Conservation (phyloP, 2,113 vertebrate species). For the Corythornis cristatus region DNA sequence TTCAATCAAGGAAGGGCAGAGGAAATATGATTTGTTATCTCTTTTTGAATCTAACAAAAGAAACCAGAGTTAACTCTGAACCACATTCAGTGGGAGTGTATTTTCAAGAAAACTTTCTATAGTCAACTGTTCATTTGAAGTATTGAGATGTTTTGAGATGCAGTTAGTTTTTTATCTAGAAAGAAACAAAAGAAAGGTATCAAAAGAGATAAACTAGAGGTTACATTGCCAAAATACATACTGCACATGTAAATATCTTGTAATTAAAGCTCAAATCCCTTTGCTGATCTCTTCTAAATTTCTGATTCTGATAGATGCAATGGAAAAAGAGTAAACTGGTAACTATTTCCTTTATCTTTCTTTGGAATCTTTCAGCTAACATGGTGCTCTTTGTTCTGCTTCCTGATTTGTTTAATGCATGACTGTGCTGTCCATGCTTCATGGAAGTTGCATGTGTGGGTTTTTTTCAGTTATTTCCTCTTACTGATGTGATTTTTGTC, state of each 20-base stretch:
- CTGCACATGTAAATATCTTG: neutral
- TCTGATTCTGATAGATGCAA: conserved; percentile 61
- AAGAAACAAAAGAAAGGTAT: neutral
- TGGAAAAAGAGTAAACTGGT: conserved; percentile 66
- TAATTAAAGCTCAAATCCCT: neutral
- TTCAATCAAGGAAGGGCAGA: neutral
- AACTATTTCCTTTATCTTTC: conserved; percentile 23
- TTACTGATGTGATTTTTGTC: neutral
- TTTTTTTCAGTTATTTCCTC: neutral
- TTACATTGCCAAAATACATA: neutral
- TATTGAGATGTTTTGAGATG: neutral
- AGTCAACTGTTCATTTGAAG: neutral
- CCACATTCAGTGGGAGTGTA: neutral
- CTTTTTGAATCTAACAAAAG: neutral
- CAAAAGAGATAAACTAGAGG: neutral
- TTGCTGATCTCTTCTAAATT: conserved; percentile 44
- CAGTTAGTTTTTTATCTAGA: neutral
- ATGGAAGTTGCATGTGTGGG: neutral
- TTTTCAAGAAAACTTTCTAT: neutral
- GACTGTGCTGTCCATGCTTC: neutral
- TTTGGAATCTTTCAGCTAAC: neutral
- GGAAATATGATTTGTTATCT: neutral
- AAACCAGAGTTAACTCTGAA: neutral
- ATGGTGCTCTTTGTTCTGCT: neutral
- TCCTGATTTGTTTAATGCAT: neutral